phyloP scores from a whole-genome alignment of 37 sponge, comb jelly and placozoan genomes.

The Halisarca cf. caerulea region DNA sequence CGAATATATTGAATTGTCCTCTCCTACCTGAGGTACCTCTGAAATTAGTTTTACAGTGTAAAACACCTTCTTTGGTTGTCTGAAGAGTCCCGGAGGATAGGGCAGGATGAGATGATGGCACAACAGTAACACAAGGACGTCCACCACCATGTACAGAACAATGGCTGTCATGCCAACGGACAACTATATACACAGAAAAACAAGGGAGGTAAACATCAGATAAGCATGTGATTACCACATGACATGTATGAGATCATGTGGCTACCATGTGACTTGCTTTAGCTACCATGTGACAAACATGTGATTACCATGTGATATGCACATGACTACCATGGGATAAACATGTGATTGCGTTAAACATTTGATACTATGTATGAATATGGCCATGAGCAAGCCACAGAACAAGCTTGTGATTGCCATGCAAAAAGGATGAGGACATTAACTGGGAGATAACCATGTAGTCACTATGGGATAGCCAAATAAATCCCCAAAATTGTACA shows the following conservation, averaged over 20 bases:
- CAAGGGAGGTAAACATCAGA: background rate
- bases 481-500: too few species aligned
- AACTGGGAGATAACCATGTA: too few species aligned
- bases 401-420: too few species aligned
- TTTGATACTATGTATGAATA: background rate
- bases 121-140: constrained; percentile 39
- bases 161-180: constrained; percentile 29
- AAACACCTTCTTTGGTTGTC: background rate
- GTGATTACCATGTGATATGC: too few species aligned
- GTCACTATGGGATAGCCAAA: too few species aligned
- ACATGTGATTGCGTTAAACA: background rate
- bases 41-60: too few species aligned
- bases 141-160: constrained; percentile 28
- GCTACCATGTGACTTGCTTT: too few species aligned
- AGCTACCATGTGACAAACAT: too few species aligned
- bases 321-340: background rate
- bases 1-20: too few species aligned
- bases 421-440: too few species aligned
- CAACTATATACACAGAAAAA: constrained; percentile 33
- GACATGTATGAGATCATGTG: background rate
- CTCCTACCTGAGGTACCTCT: too few species aligned
- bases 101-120: constrained; percentile 23
- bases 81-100: background rate
- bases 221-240: background rate
- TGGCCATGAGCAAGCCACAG: background rate